Evolutionary conservation across 1,140 invertebrate genomes (phyloP), one percentile per base, ranked within the genome.

Genomic region (Brachionus sp.): DNA sequence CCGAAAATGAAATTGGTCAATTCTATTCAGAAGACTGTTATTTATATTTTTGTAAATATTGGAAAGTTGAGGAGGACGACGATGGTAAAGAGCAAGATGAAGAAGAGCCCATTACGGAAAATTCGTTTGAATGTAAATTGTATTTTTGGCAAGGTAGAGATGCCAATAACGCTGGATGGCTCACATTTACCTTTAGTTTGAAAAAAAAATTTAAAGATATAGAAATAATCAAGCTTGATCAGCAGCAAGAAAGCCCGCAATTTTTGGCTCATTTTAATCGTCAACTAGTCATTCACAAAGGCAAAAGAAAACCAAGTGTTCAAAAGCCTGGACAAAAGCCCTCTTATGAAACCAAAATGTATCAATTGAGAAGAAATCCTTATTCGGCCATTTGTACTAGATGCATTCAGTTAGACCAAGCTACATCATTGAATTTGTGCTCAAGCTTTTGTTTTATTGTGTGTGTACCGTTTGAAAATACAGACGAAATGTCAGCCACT

Each of bases 81-180:
- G 84, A 84, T n/a, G 66, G 50, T 0, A 87, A 86, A 16, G 92
- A 92, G 2, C 92, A 87, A 35, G 89, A 89, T 42, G 87, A 88
- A 5, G 87, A 89, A 3, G 90, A 91, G 2, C 92, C 93, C 44
- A 90, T 90, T 37, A 85, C 85, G 39, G 93, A 95, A 86, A 95
- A 96, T 86, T 94, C 97, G 87, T 95, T 94, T 85, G 94, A 97
- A 86, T 98, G 95, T 90, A 95, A 97, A 42, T 96, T 98, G 7
- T 99, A 99, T 88, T 99, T 99, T 89, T 99, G 97, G 97, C 97
- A 99, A 91, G 96, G 96, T 0, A 90, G 97, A 84, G 93, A 97
- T 86, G 96, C 97, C 3, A 93, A 94, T 62, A 99, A 99, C 89
- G 98, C 98, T 96, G 97, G 97, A 23, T 99, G 97, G 97, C 91